These are phyloP conservation scores for Rhinichthys osculus DNA, from an alignment of 2,797 vertebrate species.

Conservation along the genomic window DNA sequence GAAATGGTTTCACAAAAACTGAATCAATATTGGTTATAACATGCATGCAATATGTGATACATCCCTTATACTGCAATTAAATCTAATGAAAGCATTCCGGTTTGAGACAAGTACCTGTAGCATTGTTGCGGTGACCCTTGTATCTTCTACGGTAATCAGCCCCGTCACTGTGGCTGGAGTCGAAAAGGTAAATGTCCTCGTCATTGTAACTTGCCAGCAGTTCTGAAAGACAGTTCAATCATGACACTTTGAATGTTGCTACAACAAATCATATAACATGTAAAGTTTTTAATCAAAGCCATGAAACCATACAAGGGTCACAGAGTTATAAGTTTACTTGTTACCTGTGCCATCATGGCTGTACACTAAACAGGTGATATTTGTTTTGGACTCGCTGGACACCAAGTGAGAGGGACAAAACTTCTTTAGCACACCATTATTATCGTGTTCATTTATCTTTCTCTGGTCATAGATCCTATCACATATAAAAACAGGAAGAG, in stretches of 20 bases:
- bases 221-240: slow-evolving; percentile 74
- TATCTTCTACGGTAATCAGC: slow-evolving; percentile 90
- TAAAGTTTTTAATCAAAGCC: background rate
- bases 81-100: background rate
- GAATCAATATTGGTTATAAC: background rate
- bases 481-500: background rate
- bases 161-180: slow-evolving; percentile 92
- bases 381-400: slow-evolving; percentile 95
- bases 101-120: slow-evolving; percentile 81
- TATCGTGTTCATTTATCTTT: slow-evolving; percentile 94
- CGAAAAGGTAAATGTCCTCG: slow-evolving; percentile 96
- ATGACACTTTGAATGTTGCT: background rate
- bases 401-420: slow-evolving; percentile 96
- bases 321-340: background rate
- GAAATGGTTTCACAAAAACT: background rate
- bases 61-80: background rate
- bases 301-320: background rate
- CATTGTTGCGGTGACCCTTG: slow-evolving; percentile 95
- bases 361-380: slow-evolving; percentile 97
- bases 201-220: slow-evolving; percentile 96
- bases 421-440: slow-evolving; percentile 95
- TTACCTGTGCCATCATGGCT: slow-evolving; percentile 95
- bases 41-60: background rate
- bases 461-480: slow-evolving; percentile 95
- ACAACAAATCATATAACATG: background rate